Conservation (phyloP, 1,140 invertebrate species). For the Magallana gigas region DNA sequence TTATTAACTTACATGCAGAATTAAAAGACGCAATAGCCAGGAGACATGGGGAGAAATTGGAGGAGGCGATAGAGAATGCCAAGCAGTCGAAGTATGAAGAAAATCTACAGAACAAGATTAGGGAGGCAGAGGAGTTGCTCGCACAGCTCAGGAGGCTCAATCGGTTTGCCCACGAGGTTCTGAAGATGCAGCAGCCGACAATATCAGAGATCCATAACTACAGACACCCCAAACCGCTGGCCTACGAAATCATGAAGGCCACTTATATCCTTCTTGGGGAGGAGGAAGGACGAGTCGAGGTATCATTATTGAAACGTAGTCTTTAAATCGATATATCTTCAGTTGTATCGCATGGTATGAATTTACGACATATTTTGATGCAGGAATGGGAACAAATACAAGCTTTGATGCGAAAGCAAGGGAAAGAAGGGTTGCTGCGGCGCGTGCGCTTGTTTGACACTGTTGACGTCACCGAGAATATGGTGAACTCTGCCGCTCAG, state of each 20-base stretch:
- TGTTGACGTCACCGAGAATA: conserved; percentile 26
- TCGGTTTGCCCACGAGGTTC: conserved; percentile 23
- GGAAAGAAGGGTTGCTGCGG: conserved; percentile 46
- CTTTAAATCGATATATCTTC: not conserved
- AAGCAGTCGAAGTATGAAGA: conserved; percentile 18
- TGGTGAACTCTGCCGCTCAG: not conserved
- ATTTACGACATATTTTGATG: not conserved
- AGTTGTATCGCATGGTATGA: not conserved
- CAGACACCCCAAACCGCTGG: conserved; percentile 43
- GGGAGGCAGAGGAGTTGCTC: conserved; percentile 40
- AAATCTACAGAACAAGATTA: conserved; percentile 36
- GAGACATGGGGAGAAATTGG: conserved; percentile 45
- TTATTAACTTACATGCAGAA: not conserved
- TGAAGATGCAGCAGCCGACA: conserved; percentile 53
- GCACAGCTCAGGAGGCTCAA: conserved; percentile 32
- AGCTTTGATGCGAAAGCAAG: conserved; percentile 39
- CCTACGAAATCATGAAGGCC: conserved; percentile 55
- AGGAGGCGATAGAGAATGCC: conserved; percentile 48
- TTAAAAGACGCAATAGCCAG: conserved; percentile 41
- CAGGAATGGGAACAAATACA: conserved; percentile 57
- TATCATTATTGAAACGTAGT: not conserved
- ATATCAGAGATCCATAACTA: conserved; percentile 53
- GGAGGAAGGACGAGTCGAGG: conserved; percentile 30
- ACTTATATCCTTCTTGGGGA: conserved; percentile 54
- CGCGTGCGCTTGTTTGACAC: conserved; percentile 50